Base-by-base conservation (phyloP, 1,140 invertebrate genomes). In the Neuroterus valhalla region DNA sequence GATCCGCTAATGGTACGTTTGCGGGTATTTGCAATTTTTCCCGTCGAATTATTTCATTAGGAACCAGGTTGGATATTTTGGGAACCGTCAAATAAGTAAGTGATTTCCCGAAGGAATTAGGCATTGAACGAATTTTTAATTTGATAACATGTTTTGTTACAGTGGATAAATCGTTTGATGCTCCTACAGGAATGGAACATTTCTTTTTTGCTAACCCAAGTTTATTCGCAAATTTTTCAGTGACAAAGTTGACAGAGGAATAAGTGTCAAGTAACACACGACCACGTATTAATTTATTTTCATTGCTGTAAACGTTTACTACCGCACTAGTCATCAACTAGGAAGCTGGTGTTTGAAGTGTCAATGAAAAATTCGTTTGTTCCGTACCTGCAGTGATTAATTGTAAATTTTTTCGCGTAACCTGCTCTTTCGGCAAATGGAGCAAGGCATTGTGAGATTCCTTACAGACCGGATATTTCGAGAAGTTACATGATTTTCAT, bases 1-100 rank as follows among this genome's bases (percentile, higher is more conserved):
- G 76, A 52, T 84, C 80, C 1, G 81, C 77, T 26, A 84, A 42
- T 17, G 26, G 12, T 43, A 78, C 21, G 52, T 81, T 79, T 3
- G 6, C 0, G 26, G 77, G 81, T 21, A 81, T 77, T 14, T 76
- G 14, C 15, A 82, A 15, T 6, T 14, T 43, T 70, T 77, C 31
- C 10, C 78, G 17, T 11, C 70, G 45, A 31, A 84, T 69, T 2
- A n/a, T 21, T 68, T 80, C 68, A 45, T 71, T 62, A 6, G 81
- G 79, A 10, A 71, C 21, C 1, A 68, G 31, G 23, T 76, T 45
- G 2, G 74, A 38, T 12, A 82, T 84, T 19, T 62, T 68, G 1
- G 78, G 74, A 2, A 84, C 70, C 0, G 48, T 71, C 10, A 81
- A 46, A 52, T 78, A 82, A 0, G 14, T 43, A 10, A 80, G 48